Percentiles rank a stretch among this genome's conserved stretches.
Conservation (phyloP, 2,888 invertebrate genomes). For the Hyalella azteca region DNA sequence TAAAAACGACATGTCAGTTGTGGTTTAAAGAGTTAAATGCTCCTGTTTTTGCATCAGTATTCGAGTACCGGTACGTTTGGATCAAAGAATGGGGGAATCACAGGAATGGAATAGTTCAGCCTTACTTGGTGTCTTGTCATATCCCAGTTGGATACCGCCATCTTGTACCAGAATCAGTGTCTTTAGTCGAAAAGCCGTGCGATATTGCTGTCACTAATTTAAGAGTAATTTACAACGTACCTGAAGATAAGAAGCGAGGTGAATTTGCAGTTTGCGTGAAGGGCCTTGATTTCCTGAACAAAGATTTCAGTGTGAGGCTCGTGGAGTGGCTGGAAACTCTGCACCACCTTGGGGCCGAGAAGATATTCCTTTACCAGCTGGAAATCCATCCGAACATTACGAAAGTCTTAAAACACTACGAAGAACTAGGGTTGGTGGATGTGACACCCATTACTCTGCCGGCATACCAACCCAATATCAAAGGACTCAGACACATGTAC, state of each 20-base stretch:
- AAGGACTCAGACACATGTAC: slow-evolving; percentile 86
- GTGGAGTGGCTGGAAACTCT: too few relatives aligned
- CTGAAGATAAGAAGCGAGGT: slow-evolving; percentile 67
- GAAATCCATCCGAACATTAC: too few relatives aligned
- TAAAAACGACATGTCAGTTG: slow-evolving; percentile 83
- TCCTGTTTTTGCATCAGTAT: slow-evolving; percentile 74
- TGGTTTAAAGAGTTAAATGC: slow-evolving; percentile 83
- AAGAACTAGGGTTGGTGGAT: slow-evolving; percentile 72
- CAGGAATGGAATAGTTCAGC: slow-evolving; percentile 88
- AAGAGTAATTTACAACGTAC: slow-evolving; percentile 80
- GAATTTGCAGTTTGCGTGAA: slow-evolving; percentile 90
- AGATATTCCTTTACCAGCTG: too few relatives aligned
- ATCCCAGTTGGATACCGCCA: slow-evolving; percentile 71
- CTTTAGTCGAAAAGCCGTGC: slow-evolving; percentile 82
- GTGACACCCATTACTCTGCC: slow-evolving; percentile 83
- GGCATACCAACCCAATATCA: slow-evolving; percentile 87
- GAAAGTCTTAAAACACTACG: slow-evolving; percentile 71
- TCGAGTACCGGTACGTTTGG: slow-evolving; percentile 94
- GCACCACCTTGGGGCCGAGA: too few relatives aligned
- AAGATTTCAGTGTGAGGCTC: too few relatives aligned
- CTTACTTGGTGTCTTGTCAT: slow-evolving; percentile 87
- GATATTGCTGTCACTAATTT: too few relatives aligned
- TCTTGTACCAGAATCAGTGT: slow-evolving; percentile 80
- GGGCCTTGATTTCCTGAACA: too few relatives aligned
- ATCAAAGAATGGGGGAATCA: too few relatives aligned